Percentiles rank a stretch among this genome's conserved stretches.
These are phyloP conservation scores for Acanthiza pusilla DNA, from an alignment of 2,797 vertebrate species.

Conservation along the genomic window DNA sequence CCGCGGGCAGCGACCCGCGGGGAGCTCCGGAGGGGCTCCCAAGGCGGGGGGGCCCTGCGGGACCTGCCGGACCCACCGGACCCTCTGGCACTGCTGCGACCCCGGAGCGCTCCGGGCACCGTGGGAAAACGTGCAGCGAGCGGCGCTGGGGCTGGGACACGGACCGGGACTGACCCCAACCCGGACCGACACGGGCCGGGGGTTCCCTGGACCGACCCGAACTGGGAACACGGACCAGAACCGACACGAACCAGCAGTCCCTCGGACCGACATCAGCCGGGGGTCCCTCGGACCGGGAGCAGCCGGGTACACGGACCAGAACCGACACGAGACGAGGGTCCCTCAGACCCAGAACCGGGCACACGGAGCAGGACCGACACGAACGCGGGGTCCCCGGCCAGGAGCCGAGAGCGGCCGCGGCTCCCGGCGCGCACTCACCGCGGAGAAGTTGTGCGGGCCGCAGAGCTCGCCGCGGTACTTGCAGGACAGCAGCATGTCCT, in stretches of 20 bases:
- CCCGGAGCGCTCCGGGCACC: background rate
- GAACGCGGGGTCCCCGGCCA: too few species aligned
- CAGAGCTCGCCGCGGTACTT: conserved; percentile 94
- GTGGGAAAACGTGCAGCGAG: background rate
- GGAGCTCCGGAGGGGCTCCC: background rate
- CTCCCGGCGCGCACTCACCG: conserved; percentile 81
- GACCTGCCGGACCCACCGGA: background rate
- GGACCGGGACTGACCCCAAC: too few species aligned
- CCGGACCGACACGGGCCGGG: background rate
- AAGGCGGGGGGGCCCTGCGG: background rate
- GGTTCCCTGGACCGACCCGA: background rate
- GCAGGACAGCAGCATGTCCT: conserved; percentile 97
- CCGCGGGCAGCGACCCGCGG: background rate
- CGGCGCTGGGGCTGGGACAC: background rate
- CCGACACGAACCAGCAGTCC: background rate
- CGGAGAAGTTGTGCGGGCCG: conserved; percentile 95
- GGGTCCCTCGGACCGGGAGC: background rate
- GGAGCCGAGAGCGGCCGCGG: background rate
- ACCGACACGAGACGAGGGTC: too few species aligned
- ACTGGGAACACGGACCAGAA: background rate
- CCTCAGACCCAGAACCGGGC: background rate
- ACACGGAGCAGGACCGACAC: background rate
- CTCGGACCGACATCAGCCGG: too few species aligned
- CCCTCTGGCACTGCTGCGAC: background rate
- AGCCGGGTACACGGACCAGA: background rate